Conservation (phyloP, 2,888 invertebrate species). For the Leptinotarsa juncta region DNA sequence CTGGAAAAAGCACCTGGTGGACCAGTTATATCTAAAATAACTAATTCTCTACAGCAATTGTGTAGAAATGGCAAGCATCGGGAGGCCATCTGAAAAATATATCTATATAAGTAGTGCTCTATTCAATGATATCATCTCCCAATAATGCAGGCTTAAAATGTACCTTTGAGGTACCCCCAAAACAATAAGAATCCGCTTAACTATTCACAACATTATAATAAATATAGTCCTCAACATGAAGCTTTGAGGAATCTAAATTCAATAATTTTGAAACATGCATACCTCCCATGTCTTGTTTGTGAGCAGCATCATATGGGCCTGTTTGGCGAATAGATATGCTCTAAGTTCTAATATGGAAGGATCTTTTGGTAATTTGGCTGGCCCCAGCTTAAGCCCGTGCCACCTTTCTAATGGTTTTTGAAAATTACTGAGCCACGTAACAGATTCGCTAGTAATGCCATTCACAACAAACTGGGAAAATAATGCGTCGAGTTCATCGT, state of each 20-base stretch:
- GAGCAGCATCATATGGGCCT: slow-evolving; percentile 85
- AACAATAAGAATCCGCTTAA: neutral
- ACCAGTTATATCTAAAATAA: slow-evolving; percentile 81
- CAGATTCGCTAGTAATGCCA: slow-evolving; percentile 88
- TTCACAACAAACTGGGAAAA: slow-evolving; percentile 93
- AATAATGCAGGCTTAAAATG: neutral
- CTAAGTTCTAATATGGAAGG: slow-evolving; percentile 87
- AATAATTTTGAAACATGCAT: slow-evolving; percentile 50
- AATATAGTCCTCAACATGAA: no score
- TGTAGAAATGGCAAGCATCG: slow-evolving; percentile 91
- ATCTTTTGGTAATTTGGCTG: slow-evolving; percentile 73
- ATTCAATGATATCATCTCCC: neutral
- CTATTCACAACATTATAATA: neutral
- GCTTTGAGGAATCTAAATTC: no score
- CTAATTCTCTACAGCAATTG: slow-evolving; percentile 87
- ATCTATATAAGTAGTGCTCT: neutral
- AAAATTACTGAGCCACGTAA: slow-evolving; percentile 85
- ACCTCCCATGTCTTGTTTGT: slow-evolving; percentile 86
- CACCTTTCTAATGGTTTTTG: slow-evolving; percentile 83
- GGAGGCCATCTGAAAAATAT: slow-evolving; percentile 77
- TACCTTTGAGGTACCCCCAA: neutral
- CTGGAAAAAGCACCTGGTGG: slow-evolving; percentile 89
- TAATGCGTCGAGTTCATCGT: slow-evolving; percentile 95
- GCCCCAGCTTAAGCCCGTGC: slow-evolving; percentile 82
- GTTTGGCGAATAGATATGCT: slow-evolving; percentile 93